Base-by-base conservation (phyloP, 2,113 vertebrate species). In the Cathartes aura region DNA sequence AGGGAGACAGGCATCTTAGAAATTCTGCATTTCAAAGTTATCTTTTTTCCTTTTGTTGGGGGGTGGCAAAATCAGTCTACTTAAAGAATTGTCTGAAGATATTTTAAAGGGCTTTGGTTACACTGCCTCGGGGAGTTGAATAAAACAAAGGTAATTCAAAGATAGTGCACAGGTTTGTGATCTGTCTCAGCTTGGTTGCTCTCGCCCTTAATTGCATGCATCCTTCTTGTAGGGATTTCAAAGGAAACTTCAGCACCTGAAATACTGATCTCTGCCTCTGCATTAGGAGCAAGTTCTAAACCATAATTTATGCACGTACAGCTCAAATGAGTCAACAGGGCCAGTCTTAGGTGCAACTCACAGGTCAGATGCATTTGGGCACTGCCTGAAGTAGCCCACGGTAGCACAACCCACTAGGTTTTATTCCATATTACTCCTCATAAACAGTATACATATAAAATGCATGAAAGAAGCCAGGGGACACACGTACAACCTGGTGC, bases 101-200 rank as follows among this genome's bases (percentile, higher is more conserved):
- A 73, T 75, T 96, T 91, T 95, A 86, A 97, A 95, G 95, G 91
- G 74, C 91, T 96, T 95, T 96, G 59, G 74, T 96, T 93, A 68
- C 55, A 40, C 20, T 15, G 53, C 96, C 93, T 59, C 24, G 38
- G 78, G 95, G 92, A 95, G n/a, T 7, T 74, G 59, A 92, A 92
- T 76, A 91, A 96, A 97, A 96, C 91, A 93, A 92, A 93, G 66
- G 80, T 48, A 95, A 96, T 74, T 96, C 89, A 94, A 91, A 96
- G 87, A 43, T 3, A 72, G 58, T 9, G 52, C 87, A 70, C 23
- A 21, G 66, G 70, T 93, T 89, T 97, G 84, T 96, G 93, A 95
- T 91, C 91, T 90, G 45, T 32, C 87, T 95, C 48, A 52, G 94
- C 78, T 72, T 79, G 87, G 87, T 45, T 68, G 89, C 81, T 94